Evolutionary conservation across 2,797 vertebrate genomes (phyloP).

Genomic region (Lerista edwardsae): DNA sequence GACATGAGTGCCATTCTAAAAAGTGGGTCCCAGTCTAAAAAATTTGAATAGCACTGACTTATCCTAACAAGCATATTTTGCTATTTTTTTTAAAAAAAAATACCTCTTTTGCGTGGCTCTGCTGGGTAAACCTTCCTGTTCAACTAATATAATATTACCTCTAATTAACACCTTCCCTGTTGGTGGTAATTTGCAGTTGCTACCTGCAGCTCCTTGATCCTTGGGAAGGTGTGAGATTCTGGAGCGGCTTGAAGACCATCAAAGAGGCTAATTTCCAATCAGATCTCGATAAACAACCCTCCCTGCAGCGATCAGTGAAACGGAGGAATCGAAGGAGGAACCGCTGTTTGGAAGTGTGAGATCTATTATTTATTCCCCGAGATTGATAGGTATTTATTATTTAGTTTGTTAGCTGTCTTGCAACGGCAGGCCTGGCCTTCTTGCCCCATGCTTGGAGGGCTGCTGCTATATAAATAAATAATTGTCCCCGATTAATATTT

Average conservation of each 20-base stretch:
- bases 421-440: slow-evolving; percentile 23
- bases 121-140: slow-evolving; percentile 15
- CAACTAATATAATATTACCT: slow-evolving; percentile 55
- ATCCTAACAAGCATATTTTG: too few species aligned
- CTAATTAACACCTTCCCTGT: slow-evolving; percentile 65
- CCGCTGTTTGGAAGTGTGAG: slow-evolving; percentile 36
- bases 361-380: slow-evolving; percentile 74
- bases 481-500: slow-evolving; percentile 70
- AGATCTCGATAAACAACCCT: slow-evolving; percentile 56
- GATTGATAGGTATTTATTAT: slow-evolving; percentile 75
- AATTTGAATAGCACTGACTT: too few species aligned
- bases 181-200: slow-evolving; percentile 29
- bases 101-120: neutral
- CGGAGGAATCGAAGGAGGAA: slow-evolving; percentile 51
- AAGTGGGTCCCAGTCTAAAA: too few species aligned
- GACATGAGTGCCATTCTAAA: too few species aligned
- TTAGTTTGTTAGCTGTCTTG: slow-evolving; percentile 70
- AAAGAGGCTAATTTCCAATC: slow-evolving; percentile 67
- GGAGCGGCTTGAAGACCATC: slow-evolving; percentile 61
- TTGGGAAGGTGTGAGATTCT: slow-evolving; percentile 62
- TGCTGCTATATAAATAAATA: slow-evolving; percentile 68
- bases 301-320: slow-evolving; percentile 59
- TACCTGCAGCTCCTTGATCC: slow-evolving; percentile 55
- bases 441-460: slow-evolving; percentile 52
- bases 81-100: neutral